Evolutionary conservation across 2,113 vertebrate genomes (phyloP), one percentile per base, ranked within the genome.

Genomic region (Benitochromis conjunctus): DNA sequence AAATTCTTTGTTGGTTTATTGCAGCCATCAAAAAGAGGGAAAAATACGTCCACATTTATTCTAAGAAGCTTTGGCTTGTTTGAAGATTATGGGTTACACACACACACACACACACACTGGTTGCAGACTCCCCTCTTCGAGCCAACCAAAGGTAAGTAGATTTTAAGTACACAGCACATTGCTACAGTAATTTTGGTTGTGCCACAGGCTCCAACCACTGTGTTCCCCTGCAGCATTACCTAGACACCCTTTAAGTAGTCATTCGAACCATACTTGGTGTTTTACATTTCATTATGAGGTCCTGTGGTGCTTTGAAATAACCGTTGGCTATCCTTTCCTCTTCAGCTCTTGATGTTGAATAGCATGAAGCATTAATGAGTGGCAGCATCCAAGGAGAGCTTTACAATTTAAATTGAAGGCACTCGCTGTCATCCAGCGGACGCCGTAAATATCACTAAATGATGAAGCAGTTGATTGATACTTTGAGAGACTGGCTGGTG

Each of bases 71-170:
- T 56, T 71, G 53, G 41, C 82, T 19, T 34, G 10, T 21, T 11
- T 74, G 31, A 21, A 79, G 53, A 58, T 62, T 21, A 41, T 82
- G 14, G 18, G 48, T 19, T 3, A 3, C 6, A 5, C 13, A 16
- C 14, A 16, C 48, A 18, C 48, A 19, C 51, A 53, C 18, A 8
- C 48, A 18, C 48, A 7, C 48, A 51, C 48, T 48, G 41, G 41
- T 29, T 29, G 9, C 41, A 31, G 69, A 74, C 43, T 26, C 24
- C 0, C 16, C 41, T 29, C 41, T 29, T 48, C 0, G 0, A 29
- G 24, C 21, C 3, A 0, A 48, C 21, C 3, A 48, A 48, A 74
- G 1, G 0, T 29, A 48, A 48, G 14, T 6, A 74, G 43, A 74
- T 48, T 48, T 48, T 46, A 48, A 74, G 14, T 48, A 19, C 9